Percentiles rank a stretch among this genome's conserved stretches.
Conservation (phyloP, 2,888 invertebrate genomes). For the Drosophila engyochracea region DNA sequence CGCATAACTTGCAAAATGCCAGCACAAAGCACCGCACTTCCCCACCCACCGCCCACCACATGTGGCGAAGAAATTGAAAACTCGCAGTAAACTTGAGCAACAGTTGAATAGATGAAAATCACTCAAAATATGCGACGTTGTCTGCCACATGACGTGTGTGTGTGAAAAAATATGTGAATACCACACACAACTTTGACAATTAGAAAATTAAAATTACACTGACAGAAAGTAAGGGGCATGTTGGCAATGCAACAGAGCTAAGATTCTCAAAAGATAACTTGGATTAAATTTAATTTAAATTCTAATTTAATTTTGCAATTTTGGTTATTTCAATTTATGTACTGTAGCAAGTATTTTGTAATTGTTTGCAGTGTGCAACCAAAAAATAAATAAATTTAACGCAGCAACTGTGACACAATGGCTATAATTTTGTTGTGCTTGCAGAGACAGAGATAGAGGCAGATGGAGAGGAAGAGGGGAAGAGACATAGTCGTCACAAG, state of each 20-base stretch:
- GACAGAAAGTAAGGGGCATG: constrained; percentile 4
- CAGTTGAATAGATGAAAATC: constrained; percentile 76
- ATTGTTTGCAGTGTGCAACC: constrained; percentile 46
- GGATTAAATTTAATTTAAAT: neutral
- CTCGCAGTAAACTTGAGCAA: constrained; percentile 56
- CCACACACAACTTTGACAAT: constrained; percentile 64
- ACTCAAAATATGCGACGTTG: constrained; percentile 57
- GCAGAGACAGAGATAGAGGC: neutral
- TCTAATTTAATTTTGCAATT: neutral
- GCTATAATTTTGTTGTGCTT: constrained; percentile 51
- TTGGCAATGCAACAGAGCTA: neutral
- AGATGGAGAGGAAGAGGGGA: neutral
- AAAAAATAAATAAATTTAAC: constrained; percentile 36
- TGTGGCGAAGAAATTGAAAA: neutral
- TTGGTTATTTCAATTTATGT: neutral
- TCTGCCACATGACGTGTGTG: constrained; percentile 16
- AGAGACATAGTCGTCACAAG: constrained; percentile 41
- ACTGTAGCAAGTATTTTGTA: neutral
- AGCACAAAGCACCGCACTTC: constrained; percentile 9
- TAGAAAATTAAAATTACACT: constrained; percentile 74
- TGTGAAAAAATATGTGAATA: constrained; percentile 32
- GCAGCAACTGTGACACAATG: constrained; percentile 53
- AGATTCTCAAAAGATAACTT: neutral
- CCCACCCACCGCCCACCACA: constrained; percentile 2
- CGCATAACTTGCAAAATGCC: constrained; percentile 57